A percentile compares a stretch with the other conserved stretches of the same genome.
Conservation (phyloP, 2,113 vertebrate genomes). For the Macquaria ambigua region DNA sequence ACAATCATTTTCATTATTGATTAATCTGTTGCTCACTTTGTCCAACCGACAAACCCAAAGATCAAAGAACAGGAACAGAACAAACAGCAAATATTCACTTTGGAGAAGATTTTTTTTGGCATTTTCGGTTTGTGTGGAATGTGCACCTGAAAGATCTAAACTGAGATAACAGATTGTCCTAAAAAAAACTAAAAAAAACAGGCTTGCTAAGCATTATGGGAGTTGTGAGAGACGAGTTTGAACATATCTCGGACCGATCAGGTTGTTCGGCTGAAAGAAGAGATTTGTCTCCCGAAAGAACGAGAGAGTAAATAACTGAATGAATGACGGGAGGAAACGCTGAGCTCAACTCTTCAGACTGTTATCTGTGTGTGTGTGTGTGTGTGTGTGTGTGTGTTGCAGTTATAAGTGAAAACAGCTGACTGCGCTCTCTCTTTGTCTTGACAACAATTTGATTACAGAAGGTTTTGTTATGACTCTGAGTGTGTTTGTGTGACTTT, state of each 20-base stretch:
- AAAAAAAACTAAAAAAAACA: no score
- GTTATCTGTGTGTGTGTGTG: constrained; percentile 6
- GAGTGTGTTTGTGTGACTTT: constrained; percentile 29
- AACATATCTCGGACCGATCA: not conserved
- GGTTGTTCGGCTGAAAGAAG: not conserved
- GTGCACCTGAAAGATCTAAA: not conserved
- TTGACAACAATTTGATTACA: constrained; percentile 37
- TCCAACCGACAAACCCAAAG: no score
- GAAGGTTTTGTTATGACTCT: constrained; percentile 1
- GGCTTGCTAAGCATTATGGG: constrained; percentile 14
- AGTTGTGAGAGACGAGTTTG: not conserved
- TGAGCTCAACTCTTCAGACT: constrained; percentile 22
- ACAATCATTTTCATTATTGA: no score
- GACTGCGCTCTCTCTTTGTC: constrained; percentile 47
- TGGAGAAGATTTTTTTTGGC: not conserved
- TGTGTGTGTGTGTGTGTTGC: constrained; percentile 2
- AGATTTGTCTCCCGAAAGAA: constrained; percentile 6
- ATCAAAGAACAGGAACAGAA: no score
- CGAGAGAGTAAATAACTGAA: constrained; percentile 11
- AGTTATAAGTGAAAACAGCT: constrained; percentile 48
- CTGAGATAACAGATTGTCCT: not conserved
- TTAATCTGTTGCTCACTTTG: no score
- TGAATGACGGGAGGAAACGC: constrained; percentile 2
- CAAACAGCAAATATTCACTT: no score
- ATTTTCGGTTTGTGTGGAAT: not conserved